Percentiles rank a stretch among this genome's conserved stretches.
phyloP scores from a whole-genome alignment of 2,113 vertebrate species.

The Meles meles region DNA sequence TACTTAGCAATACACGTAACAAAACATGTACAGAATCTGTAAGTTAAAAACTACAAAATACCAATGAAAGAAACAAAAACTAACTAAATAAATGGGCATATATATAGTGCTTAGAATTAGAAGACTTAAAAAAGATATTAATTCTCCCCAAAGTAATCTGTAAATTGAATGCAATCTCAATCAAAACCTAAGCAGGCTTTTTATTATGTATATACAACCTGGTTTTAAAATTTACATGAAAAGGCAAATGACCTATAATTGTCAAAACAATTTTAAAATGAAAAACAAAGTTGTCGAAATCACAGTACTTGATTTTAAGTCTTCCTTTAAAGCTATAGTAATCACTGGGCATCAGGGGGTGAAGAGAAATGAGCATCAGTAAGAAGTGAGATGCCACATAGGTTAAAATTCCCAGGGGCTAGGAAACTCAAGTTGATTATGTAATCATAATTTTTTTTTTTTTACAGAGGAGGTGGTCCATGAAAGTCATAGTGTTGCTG shows the following conservation, averaged over 20 bases:
- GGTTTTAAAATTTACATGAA: background rate
- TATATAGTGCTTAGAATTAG: background rate
- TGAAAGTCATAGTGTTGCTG: background rate
- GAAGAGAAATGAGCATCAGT: background rate
- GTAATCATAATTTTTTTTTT: background rate
- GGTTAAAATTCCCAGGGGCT: background rate
- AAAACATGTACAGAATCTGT: background rate
- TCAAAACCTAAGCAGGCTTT: background rate
- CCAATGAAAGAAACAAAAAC: background rate
- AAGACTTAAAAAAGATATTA: background rate
- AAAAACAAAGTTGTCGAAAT: background rate
- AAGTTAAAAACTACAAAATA: background rate
- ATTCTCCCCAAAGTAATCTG: background rate
- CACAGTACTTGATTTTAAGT: background rate
- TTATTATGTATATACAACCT: background rate
- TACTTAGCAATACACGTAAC: background rate
- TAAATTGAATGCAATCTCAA: background rate
- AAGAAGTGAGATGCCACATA: background rate
- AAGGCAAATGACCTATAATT: background rate
- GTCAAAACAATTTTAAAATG: background rate
- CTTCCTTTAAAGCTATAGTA: background rate
- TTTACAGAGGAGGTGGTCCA: background rate
- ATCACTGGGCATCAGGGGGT: background rate
- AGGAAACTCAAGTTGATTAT: background rate
- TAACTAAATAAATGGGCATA: background rate